Percentiles rank a stretch among this genome's conserved stretches.
Conservation (phyloP, 2,797 vertebrate species). For the Xiphophorus birchmanni region DNA sequence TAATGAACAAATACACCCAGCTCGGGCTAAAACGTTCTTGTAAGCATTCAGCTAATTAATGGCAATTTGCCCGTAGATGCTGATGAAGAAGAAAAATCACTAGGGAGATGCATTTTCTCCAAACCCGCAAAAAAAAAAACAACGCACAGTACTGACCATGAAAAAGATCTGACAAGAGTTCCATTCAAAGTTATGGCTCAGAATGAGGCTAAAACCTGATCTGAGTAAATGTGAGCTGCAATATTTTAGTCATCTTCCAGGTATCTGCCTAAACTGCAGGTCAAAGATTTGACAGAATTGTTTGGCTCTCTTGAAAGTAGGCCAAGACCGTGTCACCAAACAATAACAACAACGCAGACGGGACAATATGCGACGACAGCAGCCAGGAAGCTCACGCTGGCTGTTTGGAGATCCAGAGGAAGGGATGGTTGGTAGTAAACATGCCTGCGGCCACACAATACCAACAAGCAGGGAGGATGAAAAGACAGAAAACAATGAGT, state of each 20-base stretch:
- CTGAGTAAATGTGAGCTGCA: slow-evolving; percentile 28
- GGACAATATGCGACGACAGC: slow-evolving; percentile 34
- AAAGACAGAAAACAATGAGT: neutral
- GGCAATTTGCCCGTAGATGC: slow-evolving; percentile 68
- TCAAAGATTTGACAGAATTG: slow-evolving; percentile 60
- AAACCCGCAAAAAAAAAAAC: slow-evolving; percentile 25
- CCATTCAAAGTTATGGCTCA: slow-evolving; percentile 17
- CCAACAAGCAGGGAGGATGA: slow-evolving; percentile 18
- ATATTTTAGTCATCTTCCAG: slow-evolving; percentile 42
- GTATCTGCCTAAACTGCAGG: slow-evolving; percentile 52
- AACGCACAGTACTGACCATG: slow-evolving; percentile 23
- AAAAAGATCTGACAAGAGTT: slow-evolving; percentile 38
- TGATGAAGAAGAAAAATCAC: slow-evolving; percentile 65
- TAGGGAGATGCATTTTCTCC: slow-evolving; percentile 47
- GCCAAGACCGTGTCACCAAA: slow-evolving; percentile 57
- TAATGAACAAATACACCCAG: slow-evolving; percentile 79
- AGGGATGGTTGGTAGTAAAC: slow-evolving; percentile 47
- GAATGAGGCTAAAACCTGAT: slow-evolving; percentile 7
- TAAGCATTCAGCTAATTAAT: slow-evolving; percentile 77
- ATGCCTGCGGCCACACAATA: slow-evolving; percentile 24
- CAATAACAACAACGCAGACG: slow-evolving; percentile 38
- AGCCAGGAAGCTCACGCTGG: slow-evolving; percentile 37
- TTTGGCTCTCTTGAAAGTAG: slow-evolving; percentile 61
- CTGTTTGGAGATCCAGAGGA: slow-evolving; percentile 37
- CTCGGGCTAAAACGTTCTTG: slow-evolving; percentile 53